Evolutionary conservation across 2,113 vertebrate genomes (phyloP), one percentile per base, ranked within the genome.

Genomic region (Muntiacus muntjak): DNA sequence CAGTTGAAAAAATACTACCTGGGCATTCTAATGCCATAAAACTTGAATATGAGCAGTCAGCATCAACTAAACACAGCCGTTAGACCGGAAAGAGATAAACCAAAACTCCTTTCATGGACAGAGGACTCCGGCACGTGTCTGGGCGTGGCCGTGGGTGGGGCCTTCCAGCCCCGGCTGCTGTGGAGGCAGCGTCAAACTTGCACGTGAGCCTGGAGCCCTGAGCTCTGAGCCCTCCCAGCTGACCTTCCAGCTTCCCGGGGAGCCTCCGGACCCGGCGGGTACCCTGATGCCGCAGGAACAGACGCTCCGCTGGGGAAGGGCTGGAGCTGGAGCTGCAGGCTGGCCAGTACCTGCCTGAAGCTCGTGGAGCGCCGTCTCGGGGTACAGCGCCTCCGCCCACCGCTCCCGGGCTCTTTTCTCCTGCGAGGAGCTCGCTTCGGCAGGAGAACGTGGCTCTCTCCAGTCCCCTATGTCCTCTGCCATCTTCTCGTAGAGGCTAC

Each of bases 371-470:
- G 8, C 52, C 25, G 55, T 85, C 64, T 58, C 26, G 1, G 2
- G 7, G 2, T 0, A 26, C 25, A 30, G 50, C 17, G 28, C 54
- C 33, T 26, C 50, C 58, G 28, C 17, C 43, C 50, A 2, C 36
- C 36, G 55, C 17, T 36, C 58, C 55, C 11, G 19, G 45, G 54
- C 52, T 55, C 45, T 40, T 21, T 33, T 62, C 84, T 82, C 6
- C 2, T 3, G 23, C 40, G 57, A 58, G 6, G 54, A 84, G 64
- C 55, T 19, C 7, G 0, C 40, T 10, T 45, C 1, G 3, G 28
- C 1, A 1, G 25, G 26, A 33, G 15, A 15, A 57, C 4, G 47
- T 8, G 74, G 23, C 25, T 55, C 14, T 23, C 50, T 67, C 21
- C 40, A 13, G 23, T 4, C 74, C 84, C n/a, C 40, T 28, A 0